Conservation (phyloP, 53 echinoderm and acorn worm genomes). For the Crossaster papposus region DNA sequence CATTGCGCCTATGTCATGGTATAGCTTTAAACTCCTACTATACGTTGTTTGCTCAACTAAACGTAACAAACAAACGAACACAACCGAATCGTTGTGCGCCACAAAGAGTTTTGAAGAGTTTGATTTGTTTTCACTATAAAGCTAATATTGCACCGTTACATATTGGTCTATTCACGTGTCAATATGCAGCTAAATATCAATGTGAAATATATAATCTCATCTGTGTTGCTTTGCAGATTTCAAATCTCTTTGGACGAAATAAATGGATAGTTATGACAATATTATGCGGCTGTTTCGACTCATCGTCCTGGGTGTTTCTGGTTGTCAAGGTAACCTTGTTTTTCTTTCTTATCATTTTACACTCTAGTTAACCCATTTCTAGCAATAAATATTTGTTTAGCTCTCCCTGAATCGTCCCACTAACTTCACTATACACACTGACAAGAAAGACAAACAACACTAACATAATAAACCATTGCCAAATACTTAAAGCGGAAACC, state of each 20-base stretch:
- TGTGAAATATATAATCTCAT: background rate
- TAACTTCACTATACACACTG: background rate
- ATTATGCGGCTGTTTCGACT: conserved; percentile 83
- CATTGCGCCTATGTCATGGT: too few species aligned
- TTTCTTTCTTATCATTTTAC: background rate
- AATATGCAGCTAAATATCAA: too few species aligned
- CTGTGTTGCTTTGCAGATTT: conserved; percentile 57
- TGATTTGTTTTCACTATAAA: too few species aligned
- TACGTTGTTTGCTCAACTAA: too few species aligned
- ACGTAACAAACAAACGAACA: too few species aligned
- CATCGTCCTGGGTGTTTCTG: conserved; percentile 85
- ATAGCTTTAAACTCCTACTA: too few species aligned
- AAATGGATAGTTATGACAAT: conserved; percentile 81
- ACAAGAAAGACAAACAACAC: background rate
- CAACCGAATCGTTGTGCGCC: too few species aligned
- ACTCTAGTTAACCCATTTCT: background rate
- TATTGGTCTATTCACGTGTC: too few species aligned
- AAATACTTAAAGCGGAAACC: background rate
- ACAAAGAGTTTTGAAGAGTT: too few species aligned
- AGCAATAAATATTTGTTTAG: background rate
- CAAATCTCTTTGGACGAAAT: conserved; percentile 81
- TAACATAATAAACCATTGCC: background rate
- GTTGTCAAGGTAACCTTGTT: conserved; percentile 75
- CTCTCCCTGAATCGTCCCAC: background rate
- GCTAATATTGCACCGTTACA: too few species aligned